Evolutionary conservation across 2,797 vertebrate species (phyloP), one percentile per base, ranked within the genome.

Genomic region (Molossus molossus): DNA sequence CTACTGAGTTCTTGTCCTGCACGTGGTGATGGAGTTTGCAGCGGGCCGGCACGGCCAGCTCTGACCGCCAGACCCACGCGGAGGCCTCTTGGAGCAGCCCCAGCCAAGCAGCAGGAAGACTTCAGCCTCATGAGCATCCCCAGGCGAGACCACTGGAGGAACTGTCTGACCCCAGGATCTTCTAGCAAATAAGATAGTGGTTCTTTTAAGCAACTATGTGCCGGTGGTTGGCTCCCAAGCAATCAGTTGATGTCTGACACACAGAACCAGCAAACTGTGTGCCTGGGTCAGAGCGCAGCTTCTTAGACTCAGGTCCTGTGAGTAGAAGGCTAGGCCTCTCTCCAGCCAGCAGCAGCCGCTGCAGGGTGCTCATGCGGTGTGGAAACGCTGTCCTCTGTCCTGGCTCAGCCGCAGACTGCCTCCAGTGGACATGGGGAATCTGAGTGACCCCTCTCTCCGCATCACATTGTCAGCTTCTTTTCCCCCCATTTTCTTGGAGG

Each of bases 351-450:
- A 73, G 1, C 48, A 55, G 23, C 69, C 1, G 1, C 65, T 21
- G 14, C 33, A 33, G 33, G 33, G 33, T 33, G 33, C 33, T 33
- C 33, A 33, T 33, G 33, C 15, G 2, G 1, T 1, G 23, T 2
- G 1, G 17, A 79, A 45, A 67, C 7, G 53, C 27, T 64, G 0
- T n/a, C 50, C 70, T n/a, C 55, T 21, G 18, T 21, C n/a, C 37
- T 11, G 10, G 17, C 33, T 75, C 13, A 3, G 13, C 23, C 0
- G 9, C 29, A 33, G 57, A 4, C 23, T 5, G 37, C 72, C 18
- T 50, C 29, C 72, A 21, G 1, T 0, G 27, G 5, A 29, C 25
- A 33, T 0, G 6, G 21, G 21, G 37, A 6, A 14, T 57, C 48
- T 3, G 17, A 25, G 37, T 1, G 10, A 18, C 25, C 23, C n/a